phyloP scores from a whole-genome alignment of 2,797 vertebrate species.

The Rhabdophis nuchalis region DNA sequence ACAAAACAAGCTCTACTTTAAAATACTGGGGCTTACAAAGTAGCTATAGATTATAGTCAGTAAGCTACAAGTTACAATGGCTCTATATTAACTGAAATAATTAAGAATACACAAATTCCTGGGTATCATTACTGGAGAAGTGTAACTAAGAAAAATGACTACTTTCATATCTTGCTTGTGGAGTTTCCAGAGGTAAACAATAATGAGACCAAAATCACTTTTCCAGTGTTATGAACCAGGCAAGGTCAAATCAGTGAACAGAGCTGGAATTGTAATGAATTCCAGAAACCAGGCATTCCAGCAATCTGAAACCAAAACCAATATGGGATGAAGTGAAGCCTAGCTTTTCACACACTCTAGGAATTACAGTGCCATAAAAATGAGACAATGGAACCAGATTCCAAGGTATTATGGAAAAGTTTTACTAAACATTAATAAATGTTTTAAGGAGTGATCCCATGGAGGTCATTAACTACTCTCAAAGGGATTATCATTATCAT shows the following conservation, averaged over 20 bases:
- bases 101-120: neutral
- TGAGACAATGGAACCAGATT: neutral
- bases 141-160: no score
- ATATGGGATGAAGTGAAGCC: neutral
- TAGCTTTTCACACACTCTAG: neutral
- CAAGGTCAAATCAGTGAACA: neutral
- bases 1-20: neutral
- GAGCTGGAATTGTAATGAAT: neutral
- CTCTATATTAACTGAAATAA: neutral
- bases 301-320: neutral
- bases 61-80: neutral
- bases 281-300: neutral
- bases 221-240: neutral
- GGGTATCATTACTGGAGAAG: neutral
- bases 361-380: neutral
- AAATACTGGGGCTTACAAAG: neutral
- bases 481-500: neutral
- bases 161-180: neutral
- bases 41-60: neutral
- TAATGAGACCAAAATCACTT: neutral
- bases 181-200: neutral
- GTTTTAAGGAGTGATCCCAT: neutral
- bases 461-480: neutral
- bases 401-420: neutral
- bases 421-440: neutral